Evolutionary conservation across 2,888 invertebrate genomes (phyloP), one percentile per base, ranked within the genome.

Genomic region (Rambutsinella grinnellia): DNA sequence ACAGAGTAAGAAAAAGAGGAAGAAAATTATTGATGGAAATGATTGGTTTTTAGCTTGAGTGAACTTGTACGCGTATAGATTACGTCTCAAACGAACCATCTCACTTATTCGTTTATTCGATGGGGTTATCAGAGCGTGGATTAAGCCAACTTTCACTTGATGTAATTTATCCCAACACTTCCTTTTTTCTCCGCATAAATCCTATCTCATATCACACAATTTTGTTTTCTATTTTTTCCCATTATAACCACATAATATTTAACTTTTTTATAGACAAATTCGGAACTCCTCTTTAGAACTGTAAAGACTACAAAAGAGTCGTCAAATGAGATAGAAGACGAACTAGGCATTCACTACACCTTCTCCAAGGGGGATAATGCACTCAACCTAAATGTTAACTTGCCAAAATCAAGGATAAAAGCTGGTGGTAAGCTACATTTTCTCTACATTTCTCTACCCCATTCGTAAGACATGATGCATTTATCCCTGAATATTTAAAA

Each of bases 131-230:
- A 17, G 75, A 75, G 67, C 75, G 58, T 67, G 75, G 75, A 75
- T 75, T 63, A 75, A 26, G 46, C 68, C 63, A 68, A 62, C 75
- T 47, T 75, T 75, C 67, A 75, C 67, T 75, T 68, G 75, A 75
- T 75, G 68, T 67, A 75, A 75, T 75, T 75, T 75, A 75, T 75
- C 75, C 68, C 75, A 68, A 67, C 67, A 68, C 75, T 75, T 75
- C 67, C 68, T 24, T 54, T 63, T 49, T 47, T 60, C 13, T 36
- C 36, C 19, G 51, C n/a, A n/a, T 28, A 21, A 27, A 21, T 26
- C 19, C 27, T 49, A 53, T 19, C 28, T 56, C 57, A 27, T 63
- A 17, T 49, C 47, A 21, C 49, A 3, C 19, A 28, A 56, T 23
- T 56, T 56, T 19, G 47, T 21, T 61, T 47, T 46, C 49, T 23